Base-by-base conservation (phyloP, 2,113 vertebrate genomes). In the Cynoglossus semilaevis region DNA sequence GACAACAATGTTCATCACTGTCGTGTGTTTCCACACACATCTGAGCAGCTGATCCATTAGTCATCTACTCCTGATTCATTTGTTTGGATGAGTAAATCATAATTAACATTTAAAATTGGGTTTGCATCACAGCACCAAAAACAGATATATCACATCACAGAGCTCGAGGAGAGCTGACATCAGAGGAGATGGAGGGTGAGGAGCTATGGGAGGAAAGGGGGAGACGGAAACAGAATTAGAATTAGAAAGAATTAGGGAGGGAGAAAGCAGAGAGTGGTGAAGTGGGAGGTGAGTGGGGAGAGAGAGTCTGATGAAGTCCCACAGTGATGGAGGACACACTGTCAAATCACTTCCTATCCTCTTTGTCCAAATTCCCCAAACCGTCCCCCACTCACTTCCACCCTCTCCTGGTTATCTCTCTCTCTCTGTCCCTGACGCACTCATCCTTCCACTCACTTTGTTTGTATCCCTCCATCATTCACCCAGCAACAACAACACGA, bases 81-180 rank as follows among this genome's bases (percentile, higher is more conserved):
- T 72, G 69, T 81, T 77, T 77, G 58, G 57, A 68, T 65, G 49
- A 78, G 61, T 55, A 62, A 61, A 68, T 66, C 51, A 61, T 73
- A 76, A 87, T 87, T 83, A 87, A 76, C 78, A 78, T 80, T 81
- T 80, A 43, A 70, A 78, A 78, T 73, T 57, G 55, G 69, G 58
- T 68, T 79, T 62, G 57, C 56, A 52, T 42, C 46, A 9, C 4
- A 10, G 55, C 57, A 11, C 58, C 54, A 79, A 76, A 70, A 84
- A 85, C 72, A 72, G 74, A 80, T 53, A 63, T 71, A 77, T 58
- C 82, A 77, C 53, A 58, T 36, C 2, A 29, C 22, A 29, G 22
- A 29, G 49, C 62, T 67, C 79, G 69, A 50, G 58, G 47, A 54
- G 58, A 29, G 22, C n/a, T n/a, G n/a, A n/a, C n/a, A n/a, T n/a